Conservation (phyloP, 2,888 invertebrate genomes). For the Agrochola lychnidis region DNA sequence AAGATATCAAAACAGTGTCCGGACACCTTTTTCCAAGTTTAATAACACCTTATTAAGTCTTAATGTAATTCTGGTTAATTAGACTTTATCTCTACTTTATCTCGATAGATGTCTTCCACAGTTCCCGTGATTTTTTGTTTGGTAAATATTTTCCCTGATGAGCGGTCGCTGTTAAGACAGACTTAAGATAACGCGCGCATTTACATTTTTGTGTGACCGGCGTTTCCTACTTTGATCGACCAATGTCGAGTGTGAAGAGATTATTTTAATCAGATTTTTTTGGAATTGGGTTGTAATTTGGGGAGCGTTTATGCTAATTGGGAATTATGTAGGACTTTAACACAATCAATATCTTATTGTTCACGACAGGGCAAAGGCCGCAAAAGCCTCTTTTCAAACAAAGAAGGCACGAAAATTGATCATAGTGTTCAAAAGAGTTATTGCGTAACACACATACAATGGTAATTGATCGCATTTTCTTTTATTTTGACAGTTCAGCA, state of each 20-base stretch:
- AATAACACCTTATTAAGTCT: conserved; percentile 77
- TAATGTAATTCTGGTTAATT: conserved; percentile 83
- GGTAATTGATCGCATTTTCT: no score
- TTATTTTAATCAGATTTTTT: conserved; percentile 61
- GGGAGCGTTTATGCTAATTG: conserved; percentile 67
- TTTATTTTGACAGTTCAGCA: no score
- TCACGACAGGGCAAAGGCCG: neutral
- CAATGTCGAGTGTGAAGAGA: conserved; percentile 71
- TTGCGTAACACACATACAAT: no score
- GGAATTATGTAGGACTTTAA: conserved; percentile 42
- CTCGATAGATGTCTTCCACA: conserved; percentile 77
- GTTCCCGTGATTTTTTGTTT: conserved; percentile 82
- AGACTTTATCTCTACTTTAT: conserved; percentile 84
- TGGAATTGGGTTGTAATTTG: conserved; percentile 49
- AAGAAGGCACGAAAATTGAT: neutral
- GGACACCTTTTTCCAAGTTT: conserved; percentile 67
- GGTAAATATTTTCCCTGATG: conserved; percentile 88
- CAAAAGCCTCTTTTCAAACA: neutral
- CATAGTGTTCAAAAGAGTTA: neutral
- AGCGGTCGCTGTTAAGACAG: conserved; percentile 67
- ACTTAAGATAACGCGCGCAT: conserved; percentile 77
- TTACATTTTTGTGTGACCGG: conserved; percentile 76
- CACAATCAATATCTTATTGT: neutral
- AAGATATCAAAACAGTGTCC: conserved; percentile 53
- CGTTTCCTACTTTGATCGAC: conserved; percentile 66